These are phyloP conservation scores for Pelobates fuscus DNA, from an alignment of 2,113 vertebrate species.

Conservation along the genomic window DNA sequence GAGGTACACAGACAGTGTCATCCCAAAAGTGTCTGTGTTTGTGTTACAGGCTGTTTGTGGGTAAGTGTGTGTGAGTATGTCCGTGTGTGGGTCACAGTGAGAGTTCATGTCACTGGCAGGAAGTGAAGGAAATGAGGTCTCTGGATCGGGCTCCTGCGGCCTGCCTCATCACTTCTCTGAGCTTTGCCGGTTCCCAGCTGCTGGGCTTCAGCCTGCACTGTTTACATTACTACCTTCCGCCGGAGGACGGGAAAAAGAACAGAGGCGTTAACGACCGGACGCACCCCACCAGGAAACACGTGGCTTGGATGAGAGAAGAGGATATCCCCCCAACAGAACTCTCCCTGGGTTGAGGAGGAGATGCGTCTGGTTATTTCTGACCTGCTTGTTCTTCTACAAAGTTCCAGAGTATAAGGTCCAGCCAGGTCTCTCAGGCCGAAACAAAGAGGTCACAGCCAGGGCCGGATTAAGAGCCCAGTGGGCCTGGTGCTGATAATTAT, in stretches of 20 bases:
- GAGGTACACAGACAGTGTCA: no score
- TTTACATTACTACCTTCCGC: constrained; percentile 33
- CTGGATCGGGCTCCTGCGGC: background rate
- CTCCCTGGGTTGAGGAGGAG: background rate
- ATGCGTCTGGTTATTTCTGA: background rate
- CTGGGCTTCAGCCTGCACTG: constrained; percentile 9
- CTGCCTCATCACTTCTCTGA: background rate
- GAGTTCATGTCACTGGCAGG: constrained; percentile 37
- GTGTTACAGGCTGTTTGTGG: constrained; percentile 29
- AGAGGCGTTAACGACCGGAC: constrained; percentile 47
- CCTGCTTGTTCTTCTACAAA: no score
- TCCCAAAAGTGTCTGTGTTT: background rate
- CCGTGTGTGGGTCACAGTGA: constrained; percentile 1
- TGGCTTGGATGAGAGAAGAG: constrained; percentile 45
- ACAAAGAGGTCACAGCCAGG: no score
- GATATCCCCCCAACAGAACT: constrained; percentile 29
- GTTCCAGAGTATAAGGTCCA: background rate
- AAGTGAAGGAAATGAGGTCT: constrained; percentile 29
- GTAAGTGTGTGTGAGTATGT: constrained; percentile 22
- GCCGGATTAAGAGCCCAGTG: no score
- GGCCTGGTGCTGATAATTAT: no score
- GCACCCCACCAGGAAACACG: constrained; percentile 37
- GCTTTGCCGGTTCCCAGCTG: constrained; percentile 6
- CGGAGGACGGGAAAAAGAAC: constrained; percentile 14
- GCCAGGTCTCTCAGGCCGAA: no score